Evolutionary conservation across 2,888 invertebrate species (phyloP), one percentile per base, ranked within the genome.

Genomic region (Crioceris asparagi): DNA sequence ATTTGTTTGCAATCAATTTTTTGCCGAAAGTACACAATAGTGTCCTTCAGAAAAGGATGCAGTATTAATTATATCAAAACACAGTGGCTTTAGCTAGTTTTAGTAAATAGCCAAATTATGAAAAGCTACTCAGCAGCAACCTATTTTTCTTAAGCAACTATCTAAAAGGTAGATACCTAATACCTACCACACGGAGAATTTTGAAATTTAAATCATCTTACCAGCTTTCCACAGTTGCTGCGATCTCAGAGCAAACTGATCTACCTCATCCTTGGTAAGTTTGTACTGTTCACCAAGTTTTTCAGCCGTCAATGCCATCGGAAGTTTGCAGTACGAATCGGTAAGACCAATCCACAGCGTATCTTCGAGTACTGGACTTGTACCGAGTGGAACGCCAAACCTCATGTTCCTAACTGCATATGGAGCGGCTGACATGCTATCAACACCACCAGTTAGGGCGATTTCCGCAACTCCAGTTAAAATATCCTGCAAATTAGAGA

Each of bases 301-400:
- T 67, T 93, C 93, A 1, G 93, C 93, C 0, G 97, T 97, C 56
- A 93, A 65, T 2, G 88, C 96, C 97, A 97, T 97, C 1, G 96
- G 91, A 21, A 90, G 69, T 45, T 88, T 85, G 58, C 90, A 88
- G 63, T 87, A 81, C 0, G 79, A 74, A 60, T 98, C 97, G 0
- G 85, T 81, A 2, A 97, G 72, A 2, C 86, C 81, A 1, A 79
- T 69, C 96, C 96, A 96, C 10, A 97, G 66, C 0, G 81, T 73
- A 65, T 97, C 96, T 62, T 96, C 94, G 47, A 94, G 71, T 46
- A 75, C 71, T 38, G 79, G 73, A 49, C 76, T 80, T 15, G 67
- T 64, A 0, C 96, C 96, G 2, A 97, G 68, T 1, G 75, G 72
- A 7, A 90, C 83, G 2, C 97, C 97, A 66, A 91, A 97, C 16